Percentiles rank a stretch among this genome's conserved stretches.
Conservation (phyloP, 1,140 invertebrate genomes). For the Drosophila albomicans region DNA sequence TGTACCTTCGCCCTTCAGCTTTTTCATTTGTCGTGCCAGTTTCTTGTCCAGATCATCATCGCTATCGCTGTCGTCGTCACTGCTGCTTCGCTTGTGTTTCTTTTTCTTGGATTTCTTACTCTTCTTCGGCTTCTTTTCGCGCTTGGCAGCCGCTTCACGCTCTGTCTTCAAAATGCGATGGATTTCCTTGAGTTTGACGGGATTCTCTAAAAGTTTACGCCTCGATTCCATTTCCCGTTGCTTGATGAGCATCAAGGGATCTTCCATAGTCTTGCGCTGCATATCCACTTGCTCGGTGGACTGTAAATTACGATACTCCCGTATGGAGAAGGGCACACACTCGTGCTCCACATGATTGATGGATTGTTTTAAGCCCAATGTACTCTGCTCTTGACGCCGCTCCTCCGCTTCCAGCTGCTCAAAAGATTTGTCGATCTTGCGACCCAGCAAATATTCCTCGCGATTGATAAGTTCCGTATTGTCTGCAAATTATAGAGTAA, state of each 20-base stretch:
- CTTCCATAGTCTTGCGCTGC: conserved; percentile 93
- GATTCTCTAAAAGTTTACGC: conserved; percentile 93
- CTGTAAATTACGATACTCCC: conserved; percentile 83
- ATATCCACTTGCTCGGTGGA: conserved; percentile 90
- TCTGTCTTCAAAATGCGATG: conserved; percentile 90
- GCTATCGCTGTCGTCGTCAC: conserved; percentile 78
- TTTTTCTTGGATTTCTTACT: conserved; percentile 84
- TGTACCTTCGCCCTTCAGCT: conserved; percentile 78
- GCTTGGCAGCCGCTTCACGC: conserved; percentile 86
- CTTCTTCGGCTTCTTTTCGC: conserved; percentile 87
- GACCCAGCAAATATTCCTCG: conserved; percentile 95
- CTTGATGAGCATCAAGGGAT: conserved; percentile 94
- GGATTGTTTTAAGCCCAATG: conserved; percentile 81
- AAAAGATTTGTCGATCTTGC: conserved; percentile 93
- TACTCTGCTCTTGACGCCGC: conserved; percentile 85
- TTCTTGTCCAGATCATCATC: conserved; percentile 86
- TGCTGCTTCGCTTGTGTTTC: conserved; percentile 31
- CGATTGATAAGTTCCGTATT: conserved; percentile 87
- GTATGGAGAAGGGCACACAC: conserved; percentile 90
- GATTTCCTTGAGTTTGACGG: conserved; percentile 94
- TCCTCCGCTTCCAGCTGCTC: conserved; percentile 89
- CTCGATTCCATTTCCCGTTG: conserved; percentile 93
- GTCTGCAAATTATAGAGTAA: conserved; percentile 40
- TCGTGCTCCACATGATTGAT: conserved; percentile 91
- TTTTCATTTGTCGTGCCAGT: conserved; percentile 85